A percentile compares a stretch with the other conserved stretches of the same genome.
Evolutionary conservation across 2,797 vertebrate genomes (phyloP).

Genomic region (Melopsittacus undulatus): DNA sequence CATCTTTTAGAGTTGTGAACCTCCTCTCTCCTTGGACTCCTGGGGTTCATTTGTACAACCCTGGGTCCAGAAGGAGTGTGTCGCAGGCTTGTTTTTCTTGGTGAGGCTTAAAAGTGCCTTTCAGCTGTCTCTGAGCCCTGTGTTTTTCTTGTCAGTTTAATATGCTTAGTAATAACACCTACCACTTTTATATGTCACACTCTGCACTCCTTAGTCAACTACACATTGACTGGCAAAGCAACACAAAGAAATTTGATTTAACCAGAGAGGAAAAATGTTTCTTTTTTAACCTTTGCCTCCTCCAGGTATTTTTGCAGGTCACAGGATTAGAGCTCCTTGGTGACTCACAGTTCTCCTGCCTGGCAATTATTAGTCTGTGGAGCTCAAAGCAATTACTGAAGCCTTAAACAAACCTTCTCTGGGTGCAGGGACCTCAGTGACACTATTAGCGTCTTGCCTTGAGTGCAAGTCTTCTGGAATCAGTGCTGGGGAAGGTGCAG

Average conservation of each 20-base stretch:
- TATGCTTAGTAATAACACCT: conserved; percentile 43
- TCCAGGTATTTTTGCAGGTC: neutral
- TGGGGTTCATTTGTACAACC: neutral
- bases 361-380: neutral
- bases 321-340: neutral
- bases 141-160: conserved; percentile 55
- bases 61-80: neutral
- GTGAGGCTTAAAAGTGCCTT: neutral
- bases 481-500: neutral
- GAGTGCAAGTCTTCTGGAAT: neutral
- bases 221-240: neutral
- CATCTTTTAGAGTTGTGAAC: neutral
- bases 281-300: conserved; percentile 12
- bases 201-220: neutral
- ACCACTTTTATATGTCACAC: conserved; percentile 30
- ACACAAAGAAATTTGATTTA: conserved; percentile 9
- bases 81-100: neutral
- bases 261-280: neutral
- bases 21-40: neutral
- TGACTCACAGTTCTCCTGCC: conserved; percentile 38
- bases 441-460: neutral
- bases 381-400: conserved; percentile 33
- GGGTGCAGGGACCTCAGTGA: neutral
- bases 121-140: neutral
- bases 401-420: conserved; percentile 2